Evolutionary conservation across 2,888 invertebrate genomes (phyloP).

Genomic region (Mactromeris polynyma): DNA sequence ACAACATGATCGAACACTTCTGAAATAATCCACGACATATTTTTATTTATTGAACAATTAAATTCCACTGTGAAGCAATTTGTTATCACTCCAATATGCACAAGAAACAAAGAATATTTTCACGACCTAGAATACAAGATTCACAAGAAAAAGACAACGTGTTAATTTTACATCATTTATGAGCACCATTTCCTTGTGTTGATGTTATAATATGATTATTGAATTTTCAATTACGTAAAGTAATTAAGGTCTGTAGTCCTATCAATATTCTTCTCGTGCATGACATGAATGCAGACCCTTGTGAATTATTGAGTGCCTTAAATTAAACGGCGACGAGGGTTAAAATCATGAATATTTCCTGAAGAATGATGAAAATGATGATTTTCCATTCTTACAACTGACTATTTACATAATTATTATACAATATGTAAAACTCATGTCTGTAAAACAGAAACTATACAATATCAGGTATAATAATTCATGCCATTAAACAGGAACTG

Average conservation of each 20-base stretch:
- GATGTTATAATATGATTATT: conserved; percentile 58
- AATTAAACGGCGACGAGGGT: conserved; percentile 14
- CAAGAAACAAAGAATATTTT: neutral
- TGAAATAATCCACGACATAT: too few species aligned
- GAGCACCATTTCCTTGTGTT: conserved; percentile 32
- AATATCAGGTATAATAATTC: too few species aligned
- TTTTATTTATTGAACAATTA: too few species aligned
- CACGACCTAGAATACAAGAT: neutral
- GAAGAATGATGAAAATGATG: neutral
- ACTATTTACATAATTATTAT: neutral
- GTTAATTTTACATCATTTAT: conserved; percentile 64
- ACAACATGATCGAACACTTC: too few species aligned
- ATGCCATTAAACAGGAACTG: too few species aligned
- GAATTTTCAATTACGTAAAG: conserved; percentile 64
- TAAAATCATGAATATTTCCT: neutral
- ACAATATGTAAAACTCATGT: too few species aligned
- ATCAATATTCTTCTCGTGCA: conserved; percentile 29
- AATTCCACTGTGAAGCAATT: too few species aligned
- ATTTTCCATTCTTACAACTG: neutral
- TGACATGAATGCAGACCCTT: conserved; percentile 39
- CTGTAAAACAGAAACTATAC: too few species aligned
- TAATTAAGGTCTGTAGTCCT: conserved; percentile 49
- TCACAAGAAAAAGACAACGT: conserved; percentile 25
- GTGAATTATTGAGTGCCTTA: conserved; percentile 15
- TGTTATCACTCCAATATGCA: neutral